Base-by-base conservation (phyloP, 2,113 vertebrate species). In the Dipodomys stephensi region DNA sequence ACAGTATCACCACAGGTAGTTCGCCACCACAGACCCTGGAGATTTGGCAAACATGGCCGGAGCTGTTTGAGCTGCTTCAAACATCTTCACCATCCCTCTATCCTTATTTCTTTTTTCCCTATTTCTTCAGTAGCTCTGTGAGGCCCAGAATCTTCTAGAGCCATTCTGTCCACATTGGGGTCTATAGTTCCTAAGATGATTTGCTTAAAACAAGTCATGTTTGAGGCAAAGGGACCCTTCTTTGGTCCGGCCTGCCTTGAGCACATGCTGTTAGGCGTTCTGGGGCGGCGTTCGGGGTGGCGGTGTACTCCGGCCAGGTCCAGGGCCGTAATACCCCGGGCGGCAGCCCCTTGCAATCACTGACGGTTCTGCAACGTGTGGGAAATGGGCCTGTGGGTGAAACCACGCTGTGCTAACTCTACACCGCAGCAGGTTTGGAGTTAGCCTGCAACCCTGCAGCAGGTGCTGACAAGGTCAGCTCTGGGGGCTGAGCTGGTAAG, bases 61-160 rank as follows among this genome's bases (percentile, higher is more conserved):
- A 7, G 8, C 4, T 49, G 60, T 82, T 69, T 15, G 11, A 5
- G n/a, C 1, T 10, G 35, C 35, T 67, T 49, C 35, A 62, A 9
- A 27, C 15, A 5, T 2, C 12, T n/a, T 22, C 6, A 27, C 2
- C 9, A 16, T 20, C 27, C 4, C 10, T 72, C 18, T 12, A 30
- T 4, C 0, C 4, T 2, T 0, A 1, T 25, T 39, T 68, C n/a
- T 39, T 44, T 13, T 27, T 67, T 57, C 64, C 11, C 16, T 20
- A 1, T 32, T 32, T 83, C 28, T 60, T 44, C 1, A 12, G 3
- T 1, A 25, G 35, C 60, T 28, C 49, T 49, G 28, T 2, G 28
- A 88, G 15, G 76, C 49, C 74, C 6, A 12, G 90, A 84, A 64
- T n/a, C 53, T 65, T 83, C 72, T 72, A 78, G 89, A 91, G 25